phyloP scores from a whole-genome alignment of 2,888 invertebrate species.

The Beris chalybata region DNA sequence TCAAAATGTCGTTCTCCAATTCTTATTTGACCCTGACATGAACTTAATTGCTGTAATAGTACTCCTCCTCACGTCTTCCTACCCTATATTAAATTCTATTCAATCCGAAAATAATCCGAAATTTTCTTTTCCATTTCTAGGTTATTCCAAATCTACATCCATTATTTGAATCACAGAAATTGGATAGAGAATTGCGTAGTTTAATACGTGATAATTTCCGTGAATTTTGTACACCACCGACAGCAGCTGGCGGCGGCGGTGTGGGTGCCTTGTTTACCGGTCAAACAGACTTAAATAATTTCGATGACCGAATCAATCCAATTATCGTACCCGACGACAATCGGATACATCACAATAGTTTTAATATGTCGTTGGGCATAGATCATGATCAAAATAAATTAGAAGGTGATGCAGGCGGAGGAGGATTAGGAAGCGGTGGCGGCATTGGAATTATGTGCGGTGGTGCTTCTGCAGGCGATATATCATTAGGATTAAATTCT shows the following conservation, averaged over 20 bases:
- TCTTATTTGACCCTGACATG: too few relatives aligned
- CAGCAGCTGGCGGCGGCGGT: slow-evolving; percentile 43
- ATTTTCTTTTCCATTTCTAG: slow-evolving; percentile 41
- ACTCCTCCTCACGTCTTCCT: too few relatives aligned
- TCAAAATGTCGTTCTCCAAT: too few relatives aligned
- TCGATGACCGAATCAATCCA: slow-evolving; percentile 36
- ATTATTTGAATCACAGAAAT: slow-evolving; percentile 61
- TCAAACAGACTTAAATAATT: slow-evolving; percentile 30
- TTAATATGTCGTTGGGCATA: slow-evolving; percentile 26
- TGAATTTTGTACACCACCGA: slow-evolving; percentile 65
- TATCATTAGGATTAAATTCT: slow-evolving; percentile 22
- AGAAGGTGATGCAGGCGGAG: slow-evolving; percentile 37
- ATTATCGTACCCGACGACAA: slow-evolving; percentile 32
- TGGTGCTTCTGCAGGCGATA: slow-evolving; percentile 4
- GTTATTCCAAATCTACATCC: slow-evolving; percentile 67
- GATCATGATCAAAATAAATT: slow-evolving; percentile 36
- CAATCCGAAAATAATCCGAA: too few relatives aligned
- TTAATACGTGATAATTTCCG: slow-evolving; percentile 89
- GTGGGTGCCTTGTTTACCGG: slow-evolving; percentile 18
- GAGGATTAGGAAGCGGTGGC: slow-evolving; percentile 17
- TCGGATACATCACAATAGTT: slow-evolving; percentile 34
- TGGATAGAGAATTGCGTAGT: slow-evolving; percentile 67
- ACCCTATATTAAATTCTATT: too few relatives aligned
- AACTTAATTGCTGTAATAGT: too few relatives aligned
- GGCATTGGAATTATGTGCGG: slow-evolving; percentile 6